These are phyloP conservation scores for Nestor notabilis DNA, from an alignment of 2,113 vertebrate species.

Conservation along the genomic window DNA sequence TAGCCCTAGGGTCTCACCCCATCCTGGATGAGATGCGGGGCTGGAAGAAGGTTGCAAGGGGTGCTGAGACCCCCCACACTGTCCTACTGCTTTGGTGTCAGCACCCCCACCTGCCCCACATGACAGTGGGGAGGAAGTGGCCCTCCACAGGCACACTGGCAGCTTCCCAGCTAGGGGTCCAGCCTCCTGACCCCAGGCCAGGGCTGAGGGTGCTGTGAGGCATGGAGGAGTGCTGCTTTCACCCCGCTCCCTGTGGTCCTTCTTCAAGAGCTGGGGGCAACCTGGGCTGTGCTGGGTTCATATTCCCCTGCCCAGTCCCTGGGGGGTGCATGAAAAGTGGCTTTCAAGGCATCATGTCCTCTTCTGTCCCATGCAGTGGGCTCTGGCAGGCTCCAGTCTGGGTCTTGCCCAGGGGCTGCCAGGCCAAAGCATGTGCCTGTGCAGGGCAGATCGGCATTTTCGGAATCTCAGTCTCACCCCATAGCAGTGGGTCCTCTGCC, in stretches of 20 bases:
- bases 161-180: not conserved
- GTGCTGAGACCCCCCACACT: not conserved
- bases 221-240: not conserved
- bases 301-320: not conserved
- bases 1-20: not conserved
- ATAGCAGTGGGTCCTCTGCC: not conserved
- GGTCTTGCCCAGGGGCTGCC: not conserved
- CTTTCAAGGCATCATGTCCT: not conserved
- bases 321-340: not conserved
- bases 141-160: not conserved
- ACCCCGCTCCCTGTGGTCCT: not conserved
- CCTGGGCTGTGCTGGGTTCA: not conserved
- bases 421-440: not conserved
- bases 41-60: not conserved
- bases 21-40: not conserved
- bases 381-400: not conserved
- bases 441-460: not conserved
- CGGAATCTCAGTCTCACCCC: not conserved
- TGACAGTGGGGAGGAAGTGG: accelerated
- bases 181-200: not conserved
- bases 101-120: accelerated
- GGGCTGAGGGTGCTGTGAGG: not conserved
- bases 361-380: not conserved
- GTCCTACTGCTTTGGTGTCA: not conserved
- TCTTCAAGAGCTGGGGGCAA: not conserved